Evolutionary conservation across 2,797 vertebrate genomes (phyloP).

Genomic region (Bufotes viridis): DNA sequence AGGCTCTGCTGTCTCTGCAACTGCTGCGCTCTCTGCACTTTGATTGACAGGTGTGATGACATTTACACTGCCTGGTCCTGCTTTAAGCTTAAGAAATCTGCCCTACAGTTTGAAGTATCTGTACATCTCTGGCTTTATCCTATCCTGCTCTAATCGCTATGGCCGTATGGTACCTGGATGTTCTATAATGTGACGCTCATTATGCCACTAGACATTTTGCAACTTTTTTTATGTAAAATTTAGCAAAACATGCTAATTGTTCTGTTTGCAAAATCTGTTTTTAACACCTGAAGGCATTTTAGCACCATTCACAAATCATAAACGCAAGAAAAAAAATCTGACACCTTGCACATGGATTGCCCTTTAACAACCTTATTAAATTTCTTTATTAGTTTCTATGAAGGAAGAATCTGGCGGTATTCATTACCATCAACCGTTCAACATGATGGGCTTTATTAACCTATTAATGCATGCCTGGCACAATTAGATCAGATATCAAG

Average conservation of each 20-base stretch:
- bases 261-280: background rate
- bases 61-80: too few relatives aligned
- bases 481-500: slow-evolving; percentile 18
- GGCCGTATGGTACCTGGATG: too few relatives aligned
- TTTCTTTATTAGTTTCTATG: slow-evolving; percentile 10
- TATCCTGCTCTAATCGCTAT: background rate
- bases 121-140: background rate
- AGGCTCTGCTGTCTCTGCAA: too few relatives aligned
- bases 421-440: slow-evolving; percentile 9
- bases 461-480: slow-evolving; percentile 12
- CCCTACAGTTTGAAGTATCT: too few relatives aligned
- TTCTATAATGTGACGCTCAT: background rate
- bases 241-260: background rate
- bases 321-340: background rate
- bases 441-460: slow-evolving; percentile 19
- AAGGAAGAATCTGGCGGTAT: slow-evolving; percentile 8
- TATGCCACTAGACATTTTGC: background rate
- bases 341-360: background rate
- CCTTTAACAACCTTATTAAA: slow-evolving; percentile 27
- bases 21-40: too few relatives aligned
- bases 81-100: too few relatives aligned
- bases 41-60: too few relatives aligned
- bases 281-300: slow-evolving; percentile 2
- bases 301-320: slow-evolving; percentile 4
- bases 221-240: background rate